Base-by-base conservation (phyloP, 2,113 vertebrate species). In the Tringa solitaria region DNA sequence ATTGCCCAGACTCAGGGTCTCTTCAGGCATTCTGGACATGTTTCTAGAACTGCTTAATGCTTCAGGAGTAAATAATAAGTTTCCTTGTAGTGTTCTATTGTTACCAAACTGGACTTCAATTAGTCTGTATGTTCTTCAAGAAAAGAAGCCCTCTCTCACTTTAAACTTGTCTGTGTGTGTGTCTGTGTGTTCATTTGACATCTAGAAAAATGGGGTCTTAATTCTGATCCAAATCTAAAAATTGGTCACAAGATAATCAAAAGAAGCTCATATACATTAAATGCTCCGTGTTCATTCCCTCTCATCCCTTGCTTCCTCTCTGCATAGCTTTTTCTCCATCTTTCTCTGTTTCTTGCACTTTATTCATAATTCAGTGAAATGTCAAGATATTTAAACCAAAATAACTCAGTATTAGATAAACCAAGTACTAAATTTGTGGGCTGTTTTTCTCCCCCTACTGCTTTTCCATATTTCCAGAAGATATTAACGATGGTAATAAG, bases 381-480 rank as follows among this genome's bases (percentile, higher is more conserved):
- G 12, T 89, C 76, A 95, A 95, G 19, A 48, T 92, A 70, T 82
- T 95, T 73, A 92, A 93, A 87, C 14, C 24, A 76, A 89, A 93
- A 91, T 78, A 91, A 61, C 45, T 75, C 51, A 76, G 14, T 60
- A 56, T 93, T 91, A 84, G 54, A 70, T 91, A 93, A 95, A 90
- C 4, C 5, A 78, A 60, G 8, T 22, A 61, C 35, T 70, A 45
- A 85, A 73, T 74, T 5, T 4, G 7, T 30, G 19, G 18, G 8
- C 45, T 87, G 27, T 30, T 61, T 91, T 11, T 28, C 5, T 2
- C 12, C 11, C 26, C 5, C 17, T 51, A 27, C 4, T 0, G 0
- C 24, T 57, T 45, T 73, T 89, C 56, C 75, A 89, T 75, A 48
- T 77, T 57, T 45, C 30, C 69, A 68, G 53, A 63, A 85, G 14